Evolutionary conservation across 37 sponge, comb jelly and placozoan species (phyloP).

Genomic region (Ianthella basta): DNA sequence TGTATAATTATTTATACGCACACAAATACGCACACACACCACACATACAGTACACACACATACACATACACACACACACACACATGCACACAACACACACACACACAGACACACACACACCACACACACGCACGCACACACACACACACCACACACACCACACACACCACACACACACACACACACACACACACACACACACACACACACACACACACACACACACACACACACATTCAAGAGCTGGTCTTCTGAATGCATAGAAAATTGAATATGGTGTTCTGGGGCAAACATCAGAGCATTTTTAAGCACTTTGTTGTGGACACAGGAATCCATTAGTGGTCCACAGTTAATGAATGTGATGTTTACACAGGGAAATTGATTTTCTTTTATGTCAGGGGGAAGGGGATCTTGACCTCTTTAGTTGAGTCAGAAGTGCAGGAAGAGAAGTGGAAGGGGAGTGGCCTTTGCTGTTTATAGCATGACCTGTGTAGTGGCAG

Average conservation of each 20-base stretch:
- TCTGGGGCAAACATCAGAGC: too few species aligned
- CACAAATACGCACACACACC: not conserved
- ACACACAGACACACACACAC: not conserved
- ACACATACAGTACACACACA: not conserved
- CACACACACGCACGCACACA: not conserved
- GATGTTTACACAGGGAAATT: too few species aligned
- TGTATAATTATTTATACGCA: not conserved
- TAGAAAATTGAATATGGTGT: too few species aligned
- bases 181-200: slow-evolving; percentile 25
- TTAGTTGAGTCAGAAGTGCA: too few species aligned
- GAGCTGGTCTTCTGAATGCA: not conserved
- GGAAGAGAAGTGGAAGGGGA: not conserved
- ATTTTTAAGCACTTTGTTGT: too few species aligned
- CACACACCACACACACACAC: too few species aligned
- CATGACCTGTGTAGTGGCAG: too few species aligned
- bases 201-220: slow-evolving; percentile 26
- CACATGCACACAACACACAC: not conserved
- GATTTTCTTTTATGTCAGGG: too few species aligned
- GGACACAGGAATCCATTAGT: too few species aligned
- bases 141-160: not conserved
- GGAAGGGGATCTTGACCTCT: too few species aligned
- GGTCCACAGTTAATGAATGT: too few species aligned
- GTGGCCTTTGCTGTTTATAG: too few species aligned
- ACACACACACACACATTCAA: slow-evolving; percentile 16
- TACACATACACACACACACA: not conserved